These are phyloP conservation scores for Muraenolepis orangiensis DNA, from an alignment of 2,797 vertebrate genomes.

Conservation along the genomic window DNA sequence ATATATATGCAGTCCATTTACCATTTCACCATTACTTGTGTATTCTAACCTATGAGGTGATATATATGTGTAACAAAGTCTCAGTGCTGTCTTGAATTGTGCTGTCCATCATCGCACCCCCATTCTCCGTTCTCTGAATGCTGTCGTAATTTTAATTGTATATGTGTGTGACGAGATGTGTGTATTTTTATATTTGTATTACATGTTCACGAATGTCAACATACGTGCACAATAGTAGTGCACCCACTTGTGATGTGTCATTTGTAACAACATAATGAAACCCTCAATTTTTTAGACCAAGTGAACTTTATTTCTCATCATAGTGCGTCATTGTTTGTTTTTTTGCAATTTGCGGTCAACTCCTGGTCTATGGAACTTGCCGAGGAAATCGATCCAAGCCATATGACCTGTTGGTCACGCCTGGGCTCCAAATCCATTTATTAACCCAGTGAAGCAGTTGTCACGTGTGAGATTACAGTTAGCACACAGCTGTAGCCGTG, in stretches of 20 bases:
- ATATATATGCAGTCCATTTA: too few relatives aligned
- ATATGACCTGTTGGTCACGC: constrained; percentile 28
- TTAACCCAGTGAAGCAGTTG: constrained; percentile 40
- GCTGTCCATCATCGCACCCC: background rate
- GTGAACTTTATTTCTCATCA: constrained; percentile 9
- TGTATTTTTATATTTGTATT: background rate
- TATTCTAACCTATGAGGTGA: background rate
- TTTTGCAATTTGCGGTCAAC: background rate
- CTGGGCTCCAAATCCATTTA: constrained; percentile 58
- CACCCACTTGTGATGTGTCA: background rate
- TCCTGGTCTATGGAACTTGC: background rate
- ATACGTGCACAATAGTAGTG: background rate
- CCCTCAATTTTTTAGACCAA: background rate
- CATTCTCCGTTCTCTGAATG: background rate
- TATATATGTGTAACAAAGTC: background rate
- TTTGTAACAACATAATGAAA: background rate
- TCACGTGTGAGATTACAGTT: constrained; percentile 49
- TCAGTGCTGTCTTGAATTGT: background rate
- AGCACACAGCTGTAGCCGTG: constrained; percentile 29
- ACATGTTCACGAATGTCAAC: background rate
- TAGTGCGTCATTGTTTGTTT: background rate
- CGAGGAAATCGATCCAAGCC: constrained; percentile 34
- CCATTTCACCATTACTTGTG: too few relatives aligned
- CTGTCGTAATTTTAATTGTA: too few relatives aligned
- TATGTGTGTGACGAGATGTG: background rate